These are phyloP conservation scores for Neotoxoptera formosana DNA, from an alignment of 1,140 invertebrate genomes.

Conservation along the genomic window DNA sequence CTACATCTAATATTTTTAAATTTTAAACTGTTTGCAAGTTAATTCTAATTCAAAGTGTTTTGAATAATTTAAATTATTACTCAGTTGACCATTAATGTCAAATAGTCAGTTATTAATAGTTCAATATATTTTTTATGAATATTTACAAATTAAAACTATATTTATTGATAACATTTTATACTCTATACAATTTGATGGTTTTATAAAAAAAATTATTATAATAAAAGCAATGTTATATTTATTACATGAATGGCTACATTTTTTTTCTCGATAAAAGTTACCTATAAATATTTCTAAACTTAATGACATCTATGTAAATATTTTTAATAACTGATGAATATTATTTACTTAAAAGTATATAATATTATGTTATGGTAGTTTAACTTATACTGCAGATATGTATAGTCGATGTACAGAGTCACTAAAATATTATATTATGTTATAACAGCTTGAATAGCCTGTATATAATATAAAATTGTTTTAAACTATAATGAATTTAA, in stretches of 20 bases:
- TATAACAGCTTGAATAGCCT: background rate
- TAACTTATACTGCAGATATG: background rate
- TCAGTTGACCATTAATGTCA: background rate
- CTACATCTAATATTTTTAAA: background rate
- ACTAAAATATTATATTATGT: slow-evolving; percentile 1
- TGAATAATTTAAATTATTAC: background rate
- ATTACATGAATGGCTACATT: background rate
- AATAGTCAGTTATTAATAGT: slow-evolving; percentile 6
- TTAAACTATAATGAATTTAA: background rate
- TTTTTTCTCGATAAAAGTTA: background rate
- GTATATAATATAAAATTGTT: background rate
- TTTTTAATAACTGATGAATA: background rate
- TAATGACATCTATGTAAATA: background rate
- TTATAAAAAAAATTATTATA: background rate
- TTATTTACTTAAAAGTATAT: background rate
- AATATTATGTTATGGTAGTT: background rate
- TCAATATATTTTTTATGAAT: slow-evolving; percentile 25
- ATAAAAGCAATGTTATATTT: slow-evolving; percentile 24
- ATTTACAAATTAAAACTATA: background rate
- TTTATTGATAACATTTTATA: slow-evolving; percentile 19
- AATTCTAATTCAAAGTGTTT: background rate
- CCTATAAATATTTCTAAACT: background rate
- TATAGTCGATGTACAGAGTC: background rate
- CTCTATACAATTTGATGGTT: background rate
- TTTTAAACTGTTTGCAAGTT: slow-evolving; percentile 2